A percentile compares a stretch with the other conserved stretches of the same genome.
Conservation (phyloP, 2,113 vertebrate species). For the Falcunculus frontatus region DNA sequence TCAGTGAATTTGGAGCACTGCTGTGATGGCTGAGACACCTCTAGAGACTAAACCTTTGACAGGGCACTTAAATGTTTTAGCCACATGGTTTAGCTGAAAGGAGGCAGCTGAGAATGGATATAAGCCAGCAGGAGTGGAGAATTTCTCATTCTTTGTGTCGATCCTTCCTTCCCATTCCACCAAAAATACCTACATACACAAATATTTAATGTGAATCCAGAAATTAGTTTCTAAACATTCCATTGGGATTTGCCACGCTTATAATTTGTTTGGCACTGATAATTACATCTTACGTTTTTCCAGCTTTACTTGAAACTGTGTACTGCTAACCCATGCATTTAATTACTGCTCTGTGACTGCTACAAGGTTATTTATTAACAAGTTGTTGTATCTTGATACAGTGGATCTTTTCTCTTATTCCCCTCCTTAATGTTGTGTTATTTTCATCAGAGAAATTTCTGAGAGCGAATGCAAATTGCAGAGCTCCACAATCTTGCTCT, state of each 20-base stretch:
- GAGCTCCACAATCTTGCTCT: conserved; percentile 64
- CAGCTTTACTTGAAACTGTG: conserved; percentile 77
- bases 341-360: conserved; percentile 77
- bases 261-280: conserved; percentile 79
- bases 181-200: conserved; percentile 65
- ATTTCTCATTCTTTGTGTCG: not conserved
- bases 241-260: conserved; percentile 69
- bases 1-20: not conserved
- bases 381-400: conserved; percentile 79
- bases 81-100: not conserved
- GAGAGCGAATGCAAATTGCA: conserved; percentile 75
- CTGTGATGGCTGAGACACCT: conserved; percentile 12
- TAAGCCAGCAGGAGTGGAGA: not conserved
- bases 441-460: conserved; percentile 82
- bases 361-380: conserved; percentile 82
- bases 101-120: not conserved
- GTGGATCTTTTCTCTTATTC: conserved; percentile 72
- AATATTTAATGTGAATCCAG: conserved; percentile 72
- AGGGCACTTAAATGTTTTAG: conserved; percentile 10
- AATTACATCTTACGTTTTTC: conserved; percentile 75
- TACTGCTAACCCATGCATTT: conserved; percentile 74
- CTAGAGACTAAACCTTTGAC: conserved; percentile 31
- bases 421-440: conserved; percentile 77
- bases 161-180: not conserved
- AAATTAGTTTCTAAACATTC: conserved; percentile 77